Base-by-base conservation (phyloP, 2,888 invertebrate species). In the Athalia circularis region DNA sequence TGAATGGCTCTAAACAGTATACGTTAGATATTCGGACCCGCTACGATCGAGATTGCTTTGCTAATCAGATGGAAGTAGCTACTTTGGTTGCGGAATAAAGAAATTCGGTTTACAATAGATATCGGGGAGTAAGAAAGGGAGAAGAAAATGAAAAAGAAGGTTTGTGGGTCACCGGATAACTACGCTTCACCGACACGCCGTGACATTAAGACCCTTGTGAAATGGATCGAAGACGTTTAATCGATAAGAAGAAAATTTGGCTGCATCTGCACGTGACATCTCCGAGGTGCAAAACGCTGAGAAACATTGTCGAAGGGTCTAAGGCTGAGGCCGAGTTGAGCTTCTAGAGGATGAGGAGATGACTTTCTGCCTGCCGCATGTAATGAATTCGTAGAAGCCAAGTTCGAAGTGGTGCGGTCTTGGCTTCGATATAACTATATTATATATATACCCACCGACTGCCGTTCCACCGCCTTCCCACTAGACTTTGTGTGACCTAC, bases 401-500 rank as follows among this genome's bases (percentile, higher is more conserved):
- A 72, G 72, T 72, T 72, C 72, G 72, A 72, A 72, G 72, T 72
- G 59, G 57, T 15, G 47, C 72, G 59, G 72, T 59, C 72, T 72
- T 72, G 57, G 72, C 59, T 72, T 13, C 45, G 59, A 59, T 72
- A 72, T 72, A 72, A 47, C 72, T 59, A 57, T 29, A 29, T 29
- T 59, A 57, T 29, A 29, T 29, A 2, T 43, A 72, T 29, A 29
- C 29, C 29, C 2, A n/a, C 59, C 47, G 15, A 54, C 54, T 54
- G 15, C 47, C 45, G 8, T 15, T 11, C 72, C 47, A 72, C 72
- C 13, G 13, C 62, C 62, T 62, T 59, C 13, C 57, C 72, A 72
- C 72, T 72, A 72, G 59, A 72, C 59, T 72, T 47, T 72, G 29
- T 29, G 72, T 72, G 72, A 72, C 72, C 72, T 72, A 72, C 72